These are phyloP conservation scores for Pocota personata DNA, from an alignment of 2,888 invertebrate genomes.

Conservation along the genomic window DNA sequence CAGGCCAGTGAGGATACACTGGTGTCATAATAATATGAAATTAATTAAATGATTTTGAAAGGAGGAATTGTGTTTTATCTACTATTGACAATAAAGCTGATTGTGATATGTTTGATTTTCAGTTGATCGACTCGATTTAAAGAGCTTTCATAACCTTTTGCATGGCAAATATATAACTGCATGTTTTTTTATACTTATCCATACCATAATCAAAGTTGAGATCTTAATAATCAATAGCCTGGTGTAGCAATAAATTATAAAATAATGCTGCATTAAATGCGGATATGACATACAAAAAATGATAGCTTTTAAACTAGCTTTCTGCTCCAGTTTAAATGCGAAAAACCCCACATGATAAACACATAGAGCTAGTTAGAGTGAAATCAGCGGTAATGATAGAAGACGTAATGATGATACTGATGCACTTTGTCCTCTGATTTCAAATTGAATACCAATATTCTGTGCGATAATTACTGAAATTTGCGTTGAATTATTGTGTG, in stretches of 20 bases:
- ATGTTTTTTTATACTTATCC: background rate
- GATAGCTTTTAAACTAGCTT: too few relatives aligned
- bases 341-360: too few relatives aligned
- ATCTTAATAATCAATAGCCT: background rate
- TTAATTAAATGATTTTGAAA: conserved; percentile 69
- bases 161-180: background rate
- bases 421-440: too few relatives aligned
- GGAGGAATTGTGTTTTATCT: conserved; percentile 51
- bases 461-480: too few relatives aligned
- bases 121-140: conserved; percentile 46
- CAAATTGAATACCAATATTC: too few relatives aligned
- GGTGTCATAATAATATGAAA: conserved; percentile 67
- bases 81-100: conserved; percentile 30
- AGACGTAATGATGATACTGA: too few relatives aligned
- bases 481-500: too few relatives aligned
- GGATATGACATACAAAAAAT: too few relatives aligned
- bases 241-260: background rate
- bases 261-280: background rate
- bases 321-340: too few relatives aligned
- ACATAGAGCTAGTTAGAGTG: too few relatives aligned
- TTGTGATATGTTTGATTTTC: conserved; percentile 47
- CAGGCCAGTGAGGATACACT: background rate
- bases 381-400: too few relatives aligned
- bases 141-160: background rate
- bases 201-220: background rate